phyloP scores from a whole-genome alignment of 2,888 invertebrate species.

The Campaea margaritaria region DNA sequence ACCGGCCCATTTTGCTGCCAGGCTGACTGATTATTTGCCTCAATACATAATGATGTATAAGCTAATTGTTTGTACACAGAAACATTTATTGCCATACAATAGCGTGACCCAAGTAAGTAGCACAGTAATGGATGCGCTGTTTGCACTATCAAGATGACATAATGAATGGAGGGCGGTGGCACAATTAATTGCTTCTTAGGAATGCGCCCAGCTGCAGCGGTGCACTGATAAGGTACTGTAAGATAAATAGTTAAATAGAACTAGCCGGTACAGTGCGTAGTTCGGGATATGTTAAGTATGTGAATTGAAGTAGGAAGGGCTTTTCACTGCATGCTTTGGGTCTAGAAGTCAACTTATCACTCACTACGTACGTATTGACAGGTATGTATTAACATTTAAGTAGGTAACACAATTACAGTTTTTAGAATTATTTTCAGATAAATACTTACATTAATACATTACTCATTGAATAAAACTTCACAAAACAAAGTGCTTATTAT shows the following conservation, averaged over 20 bases:
- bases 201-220: slow-evolving; percentile 71
- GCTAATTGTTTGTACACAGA: no score
- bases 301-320: background rate
- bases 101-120: slow-evolving; percentile 22
- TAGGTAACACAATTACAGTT: no score
- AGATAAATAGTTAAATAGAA: slow-evolving; percentile 58
- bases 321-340: background rate
- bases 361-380: no score
- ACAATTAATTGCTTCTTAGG: slow-evolving; percentile 74
- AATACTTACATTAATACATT: no score
- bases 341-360: no score
- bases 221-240: slow-evolving; percentile 68
- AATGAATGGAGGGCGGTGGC: slow-evolving; percentile 67
- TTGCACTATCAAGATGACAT: slow-evolving; percentile 68
- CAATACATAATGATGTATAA: no score
- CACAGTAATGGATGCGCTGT: slow-evolving; percentile 54
- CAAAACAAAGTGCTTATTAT: no score
- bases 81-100: slow-evolving; percentile 4
- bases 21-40: no score
- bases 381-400: no score
- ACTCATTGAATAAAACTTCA: no score
- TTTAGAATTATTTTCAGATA: no score
- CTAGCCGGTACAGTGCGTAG: background rate
- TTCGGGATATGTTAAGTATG: background rate
- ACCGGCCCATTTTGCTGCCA: no score